A percentile compares a stretch with the other conserved stretches of the same genome.
Conservation (phyloP, 2,888 invertebrate species). For the Eustalomyia histrio region DNA sequence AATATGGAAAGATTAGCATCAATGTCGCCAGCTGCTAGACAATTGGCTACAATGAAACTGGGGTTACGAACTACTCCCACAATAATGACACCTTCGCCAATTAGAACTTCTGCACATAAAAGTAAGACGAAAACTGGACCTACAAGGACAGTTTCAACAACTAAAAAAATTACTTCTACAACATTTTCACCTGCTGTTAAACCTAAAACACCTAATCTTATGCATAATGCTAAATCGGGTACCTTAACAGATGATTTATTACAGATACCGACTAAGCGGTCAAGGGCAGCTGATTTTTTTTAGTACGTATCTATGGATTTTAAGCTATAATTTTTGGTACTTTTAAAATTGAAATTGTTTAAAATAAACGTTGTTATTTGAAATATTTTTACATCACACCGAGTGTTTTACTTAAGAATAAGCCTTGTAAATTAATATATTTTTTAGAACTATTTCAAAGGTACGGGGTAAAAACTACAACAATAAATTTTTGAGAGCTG, state of each 20-base stretch:
- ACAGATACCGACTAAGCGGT: slow-evolving; percentile 87
- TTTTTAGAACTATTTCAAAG: no score
- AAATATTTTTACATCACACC: no score
- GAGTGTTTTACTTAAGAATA: no score
- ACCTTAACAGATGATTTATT: slow-evolving; percentile 90
- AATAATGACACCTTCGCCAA: slow-evolving; percentile 71
- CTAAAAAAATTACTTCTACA: slow-evolving; percentile 39
- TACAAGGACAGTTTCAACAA: slow-evolving; percentile 32
- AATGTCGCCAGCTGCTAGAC: slow-evolving; percentile 97
- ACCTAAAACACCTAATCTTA: slow-evolving; percentile 33
- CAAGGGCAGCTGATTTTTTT: slow-evolving; percentile 92
- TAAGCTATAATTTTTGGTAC: no score
- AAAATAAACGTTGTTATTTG: no score
- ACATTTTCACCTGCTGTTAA: slow-evolving; percentile 24
- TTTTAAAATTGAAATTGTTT: no score
- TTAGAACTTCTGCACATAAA: slow-evolving; percentile 59
- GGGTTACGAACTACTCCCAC: slow-evolving; percentile 82
- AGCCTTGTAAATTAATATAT: no score
- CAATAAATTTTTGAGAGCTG: no score
- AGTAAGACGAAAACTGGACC: slow-evolving; percentile 70
- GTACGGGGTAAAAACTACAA: no score
- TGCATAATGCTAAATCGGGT: slow-evolving; percentile 68
- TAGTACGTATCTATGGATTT: slow-evolving; percentile 63
- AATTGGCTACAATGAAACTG: slow-evolving; percentile 87
- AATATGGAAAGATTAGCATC: slow-evolving; percentile 90